Evolutionary conservation across 2,888 invertebrate genomes (phyloP).

Genomic region (Gandaritis pyraliata): DNA sequence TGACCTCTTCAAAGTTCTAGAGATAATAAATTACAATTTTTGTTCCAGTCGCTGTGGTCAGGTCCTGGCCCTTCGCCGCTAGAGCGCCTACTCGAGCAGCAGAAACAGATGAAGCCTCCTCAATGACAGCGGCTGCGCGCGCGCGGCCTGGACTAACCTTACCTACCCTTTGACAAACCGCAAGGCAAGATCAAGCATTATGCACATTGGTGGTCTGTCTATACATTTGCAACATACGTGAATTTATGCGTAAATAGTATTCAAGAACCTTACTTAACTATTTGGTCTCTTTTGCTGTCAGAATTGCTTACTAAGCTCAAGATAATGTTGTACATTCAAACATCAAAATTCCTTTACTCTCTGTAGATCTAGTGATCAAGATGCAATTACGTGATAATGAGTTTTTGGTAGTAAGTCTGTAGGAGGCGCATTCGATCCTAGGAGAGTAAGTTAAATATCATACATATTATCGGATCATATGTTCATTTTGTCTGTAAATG

Average conservation of each 20-base stretch:
- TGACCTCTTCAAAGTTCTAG: too few relatives aligned
- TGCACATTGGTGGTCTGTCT: neutral
- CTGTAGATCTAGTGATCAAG: too few relatives aligned
- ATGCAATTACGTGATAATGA: too few relatives aligned
- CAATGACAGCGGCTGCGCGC: constrained; percentile 54
- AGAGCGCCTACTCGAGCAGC: constrained; percentile 91
- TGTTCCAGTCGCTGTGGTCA: constrained; percentile 88
- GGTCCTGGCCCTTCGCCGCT: constrained; percentile 91
- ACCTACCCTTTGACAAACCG: constrained; percentile 6
- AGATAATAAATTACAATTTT: constrained; percentile 4
- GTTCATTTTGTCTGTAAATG: neutral
- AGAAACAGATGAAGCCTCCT: constrained; percentile 86
- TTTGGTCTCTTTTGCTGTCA: neutral
- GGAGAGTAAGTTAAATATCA: too few relatives aligned
- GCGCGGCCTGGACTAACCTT: constrained; percentile 9
- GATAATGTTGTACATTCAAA: too few relatives aligned
- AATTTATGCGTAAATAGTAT: neutral
- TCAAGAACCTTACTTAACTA: neutral
- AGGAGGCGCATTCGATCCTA: too few relatives aligned
- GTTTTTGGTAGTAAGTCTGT: too few relatives aligned
- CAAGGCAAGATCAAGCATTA: neutral
- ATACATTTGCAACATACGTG: constrained; percentile 2
- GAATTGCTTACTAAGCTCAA: neutral
- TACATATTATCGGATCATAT: too few relatives aligned
- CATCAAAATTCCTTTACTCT: too few relatives aligned